These are phyloP conservation scores for Volucella bombylans DNA, from an alignment of 2,888 invertebrate species.

Conservation along the genomic window DNA sequence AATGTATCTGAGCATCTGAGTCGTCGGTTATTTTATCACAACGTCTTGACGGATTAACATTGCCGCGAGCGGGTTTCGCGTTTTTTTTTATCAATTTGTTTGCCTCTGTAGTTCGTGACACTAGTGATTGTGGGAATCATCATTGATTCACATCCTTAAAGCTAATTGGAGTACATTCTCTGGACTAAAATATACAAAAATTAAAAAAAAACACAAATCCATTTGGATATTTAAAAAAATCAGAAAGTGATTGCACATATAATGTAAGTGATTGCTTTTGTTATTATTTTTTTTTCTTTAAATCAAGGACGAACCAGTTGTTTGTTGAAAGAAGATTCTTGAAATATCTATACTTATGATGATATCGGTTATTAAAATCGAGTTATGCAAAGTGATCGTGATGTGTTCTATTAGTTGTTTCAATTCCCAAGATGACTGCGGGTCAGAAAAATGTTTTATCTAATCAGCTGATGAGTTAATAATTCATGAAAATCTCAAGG, in stretches of 20 bases:
- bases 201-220: neutral
- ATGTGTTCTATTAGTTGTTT: constrained; percentile 42
- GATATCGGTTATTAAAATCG: constrained; percentile 9
- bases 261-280: constrained; percentile 51
- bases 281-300: neutral
- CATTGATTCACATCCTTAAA: neutral
- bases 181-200: constrained; percentile 5
- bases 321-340: constrained; percentile 3
- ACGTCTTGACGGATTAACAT: constrained; percentile 69
- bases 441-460: neutral
- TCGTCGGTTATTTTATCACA: constrained; percentile 63
- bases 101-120: neutral
- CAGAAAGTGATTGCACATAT: constrained; percentile 24
- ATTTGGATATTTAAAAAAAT: constrained; percentile 26
- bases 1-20: constrained; percentile 53
- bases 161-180: constrained; percentile 13
- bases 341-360: neutral
- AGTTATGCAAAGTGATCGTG: constrained; percentile 49
- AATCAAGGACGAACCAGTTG: constrained; percentile 19
- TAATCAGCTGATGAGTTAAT: neutral
- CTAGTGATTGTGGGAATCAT: constrained; percentile 23
- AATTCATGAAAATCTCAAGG: neutral
- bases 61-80: constrained; percentile 47
- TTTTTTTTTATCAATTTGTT: neutral
- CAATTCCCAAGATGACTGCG: constrained; percentile 10